Evolutionary conservation across 2,113 vertebrate species (phyloP), one percentile per base, ranked within the genome.

Genomic region (Notiomystis cincta): DNA sequence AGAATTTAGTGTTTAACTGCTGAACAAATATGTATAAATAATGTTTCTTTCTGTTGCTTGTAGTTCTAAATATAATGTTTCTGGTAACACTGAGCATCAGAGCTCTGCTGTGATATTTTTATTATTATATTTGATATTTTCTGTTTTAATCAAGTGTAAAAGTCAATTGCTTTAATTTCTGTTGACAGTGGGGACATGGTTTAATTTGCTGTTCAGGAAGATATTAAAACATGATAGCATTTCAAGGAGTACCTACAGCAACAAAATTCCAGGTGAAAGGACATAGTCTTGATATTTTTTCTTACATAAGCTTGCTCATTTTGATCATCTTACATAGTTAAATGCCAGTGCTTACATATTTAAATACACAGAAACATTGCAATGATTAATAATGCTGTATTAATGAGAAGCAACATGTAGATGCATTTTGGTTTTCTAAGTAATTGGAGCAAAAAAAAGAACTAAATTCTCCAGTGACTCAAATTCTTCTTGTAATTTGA

Each of bases 351-450:
- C 54, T 88, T 27, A 24, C 58, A 37, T 50, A 44, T 37, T 81
- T 58, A 58, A 66, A 16, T 42, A 35, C 17, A 54, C 14, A 90
- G 47, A 54, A 47, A 48, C 40, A n/a, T 37, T 94, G 51, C n/a
- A 31, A 71, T 57, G 77, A 96, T 96, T 96, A 97, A 96, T 88
- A 95, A 51, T 73, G 38, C 76, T 45, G 35, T 85, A 48, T 92
- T 97, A 97, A 97, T 95, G 89, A 96, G 95, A 97, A 96, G 47
- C 92, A 97, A 96, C 96, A 96, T 93, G 89, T 93, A 95, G 78
- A 92, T 96, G 65, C n/a, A 18, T 91, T 97, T 98, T 35, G 15
- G 69, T 95, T 98, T 96, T 81, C 54, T 58, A 89, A 96, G 77
- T 93, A 96, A 96, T 94, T 96, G 90, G 87, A 95, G 78, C 61